Base-by-base conservation (phyloP, 2,113 vertebrate species). In the Proteles cristata region DNA sequence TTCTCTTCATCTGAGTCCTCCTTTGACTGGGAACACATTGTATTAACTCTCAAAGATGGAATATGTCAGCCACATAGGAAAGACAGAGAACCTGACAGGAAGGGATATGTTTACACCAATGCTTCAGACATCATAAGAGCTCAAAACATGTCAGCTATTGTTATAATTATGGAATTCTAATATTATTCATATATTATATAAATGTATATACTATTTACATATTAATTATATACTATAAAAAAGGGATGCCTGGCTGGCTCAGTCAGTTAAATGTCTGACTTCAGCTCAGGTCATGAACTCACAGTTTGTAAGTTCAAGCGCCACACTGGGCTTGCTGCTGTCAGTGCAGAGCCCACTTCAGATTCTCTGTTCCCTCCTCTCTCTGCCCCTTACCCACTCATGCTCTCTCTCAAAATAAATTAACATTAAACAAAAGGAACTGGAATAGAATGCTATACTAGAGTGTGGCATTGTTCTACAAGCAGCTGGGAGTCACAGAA, bases 21-120 rank as follows among this genome's bases (percentile, higher is more conserved):
- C 21, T 33, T 25, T 28, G n/a, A 82, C 74, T 45, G 3, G 26
- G 43, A 23, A 50, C 11, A 14, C 0, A 1, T n/a, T 0, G 0
- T n/a, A 39, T 55, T 45, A 82, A 55, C 25, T 66, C 61, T 48
- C 17, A 45, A n/a, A 83, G n/a, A 50, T 1, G 0, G 35, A 28
- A 35, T 90, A 28, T 61, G 35, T 86, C 90, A 39, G 39, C 61
- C 48, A 53, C 39, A 6, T 33, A 69, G 39, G 39, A 79, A 53
- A 77, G 53, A 25, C 5, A 88, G 83, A 61, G 28, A 43, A 21
- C 9, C 11, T 10, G 53, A 83, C 14, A 7, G 9, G 7, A 23
- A 25, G 5, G 58, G 9, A 10, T 28, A 12, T 0, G 53, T 55
- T 55, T 45, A 45, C 2, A 48, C 23, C 31, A 77, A 28, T 5